Evolutionary conservation across 2,888 invertebrate species (phyloP).

Genomic region (Synergus gifuensis): DNA sequence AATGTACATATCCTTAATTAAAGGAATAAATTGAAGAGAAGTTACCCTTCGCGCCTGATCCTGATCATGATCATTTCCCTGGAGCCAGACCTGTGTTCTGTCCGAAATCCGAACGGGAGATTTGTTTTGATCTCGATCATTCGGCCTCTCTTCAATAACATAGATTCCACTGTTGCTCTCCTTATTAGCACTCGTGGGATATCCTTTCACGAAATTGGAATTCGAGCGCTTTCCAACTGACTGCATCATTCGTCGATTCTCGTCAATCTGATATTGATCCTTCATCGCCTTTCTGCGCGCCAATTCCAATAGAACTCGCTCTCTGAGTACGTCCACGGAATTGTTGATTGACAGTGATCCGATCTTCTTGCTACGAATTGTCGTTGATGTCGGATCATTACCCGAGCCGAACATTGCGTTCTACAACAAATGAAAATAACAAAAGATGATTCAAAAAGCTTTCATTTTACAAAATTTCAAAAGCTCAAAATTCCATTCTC

Average conservation of each 20-base stretch:
- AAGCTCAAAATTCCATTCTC: too few relatives aligned
- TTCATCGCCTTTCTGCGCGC: conserved; percentile 90
- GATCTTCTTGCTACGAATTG: conserved; percentile 64
- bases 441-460: neutral
- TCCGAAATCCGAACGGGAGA: conserved; percentile 42
- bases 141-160: conserved; percentile 47
- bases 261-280: conserved; percentile 84
- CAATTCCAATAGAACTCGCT: conserved; percentile 89
- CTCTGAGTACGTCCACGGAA: conserved; percentile 91
- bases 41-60: conserved; percentile 53
- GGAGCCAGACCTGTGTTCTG: conserved; percentile 47
- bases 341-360: conserved; percentile 90
- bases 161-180: conserved; percentile 48
- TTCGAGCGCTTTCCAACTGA: conserved; percentile 86
- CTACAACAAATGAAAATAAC: conserved; percentile 49
- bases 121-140: conserved; percentile 51
- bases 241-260: conserved; percentile 87
- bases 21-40: conserved; percentile 4
- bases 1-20: neutral
- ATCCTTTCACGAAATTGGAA: conserved; percentile 49
- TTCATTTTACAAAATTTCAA: too few relatives aligned
- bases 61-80: conserved; percentile 48
- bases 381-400: conserved; percentile 57
- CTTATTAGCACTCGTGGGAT: conserved; percentile 48
- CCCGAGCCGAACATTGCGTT: conserved; percentile 63